Percentiles rank a stretch among this genome's conserved stretches.
Conservation (phyloP, 2,888 invertebrate genomes). For the Synergus japonicus region DNA sequence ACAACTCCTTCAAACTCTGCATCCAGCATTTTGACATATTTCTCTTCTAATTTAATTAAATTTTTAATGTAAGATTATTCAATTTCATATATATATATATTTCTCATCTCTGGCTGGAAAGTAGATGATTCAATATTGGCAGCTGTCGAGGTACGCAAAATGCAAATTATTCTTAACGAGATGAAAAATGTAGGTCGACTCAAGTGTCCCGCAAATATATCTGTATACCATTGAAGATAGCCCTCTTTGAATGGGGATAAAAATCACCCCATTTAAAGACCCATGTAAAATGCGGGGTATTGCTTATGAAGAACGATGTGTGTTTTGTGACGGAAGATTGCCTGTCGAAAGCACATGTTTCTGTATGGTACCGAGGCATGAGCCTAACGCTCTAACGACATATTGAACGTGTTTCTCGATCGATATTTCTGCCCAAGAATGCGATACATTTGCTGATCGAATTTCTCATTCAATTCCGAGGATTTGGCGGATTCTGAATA, state of each 20-base stretch:
- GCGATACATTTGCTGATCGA: constrained; percentile 28
- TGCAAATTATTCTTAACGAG: neutral
- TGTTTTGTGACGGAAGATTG: constrained; percentile 20
- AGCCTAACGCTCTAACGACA: constrained; percentile 17
- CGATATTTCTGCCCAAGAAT: constrained; percentile 13
- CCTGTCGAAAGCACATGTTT: constrained; percentile 38
- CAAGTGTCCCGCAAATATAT: neutral
- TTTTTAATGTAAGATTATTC: neutral
- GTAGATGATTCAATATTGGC: neutral
- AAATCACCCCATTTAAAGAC: neutral
- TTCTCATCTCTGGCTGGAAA: neutral
- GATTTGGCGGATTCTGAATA: constrained; percentile 33
- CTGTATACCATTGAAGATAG: neutral
- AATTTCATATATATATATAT: neutral
- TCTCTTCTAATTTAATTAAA: too few relatives aligned
- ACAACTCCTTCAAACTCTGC: too few relatives aligned
- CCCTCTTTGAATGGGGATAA: neutral
- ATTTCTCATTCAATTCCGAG: constrained; percentile 22
- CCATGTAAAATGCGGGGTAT: neutral
- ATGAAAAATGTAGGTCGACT: neutral
- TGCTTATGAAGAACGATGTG: neutral
- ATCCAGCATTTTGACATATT: too few relatives aligned
- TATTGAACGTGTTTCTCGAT: constrained; percentile 19
- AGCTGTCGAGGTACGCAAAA: constrained; percentile 3
- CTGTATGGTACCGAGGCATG: constrained; percentile 18